phyloP scores from a whole-genome alignment of 2,797 vertebrate genomes.

The Bucorvus abyssinicus region DNA sequence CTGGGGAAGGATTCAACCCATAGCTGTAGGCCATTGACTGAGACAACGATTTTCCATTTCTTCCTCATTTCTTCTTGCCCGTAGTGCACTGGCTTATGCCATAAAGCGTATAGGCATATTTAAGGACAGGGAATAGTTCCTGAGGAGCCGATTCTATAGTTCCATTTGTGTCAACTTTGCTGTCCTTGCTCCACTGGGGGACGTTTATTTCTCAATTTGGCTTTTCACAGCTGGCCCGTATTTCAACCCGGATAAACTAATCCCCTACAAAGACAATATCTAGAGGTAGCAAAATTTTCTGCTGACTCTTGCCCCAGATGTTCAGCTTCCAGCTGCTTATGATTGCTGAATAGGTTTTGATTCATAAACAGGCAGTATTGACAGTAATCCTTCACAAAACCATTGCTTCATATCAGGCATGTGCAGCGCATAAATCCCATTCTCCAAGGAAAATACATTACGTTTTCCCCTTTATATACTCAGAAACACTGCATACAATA shows the following conservation, averaged over 20 bases:
- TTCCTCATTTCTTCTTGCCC: not conserved
- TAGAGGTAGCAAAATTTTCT: constrained; percentile 48
- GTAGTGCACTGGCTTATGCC: not conserved
- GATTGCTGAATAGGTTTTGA: constrained; percentile 27
- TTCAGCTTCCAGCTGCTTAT: constrained; percentile 43
- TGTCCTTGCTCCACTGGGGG: not conserved
- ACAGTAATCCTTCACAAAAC: constrained; percentile 48
- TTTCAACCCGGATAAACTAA: constrained; percentile 36
- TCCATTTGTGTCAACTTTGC: not conserved
- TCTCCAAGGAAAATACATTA: constrained; percentile 34
- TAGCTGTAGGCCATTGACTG: not conserved
- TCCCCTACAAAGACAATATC: constrained; percentile 12
- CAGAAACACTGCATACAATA: not conserved
- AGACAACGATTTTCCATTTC: not conserved
- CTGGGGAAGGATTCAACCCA: not conserved
- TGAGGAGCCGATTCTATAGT: not conserved
- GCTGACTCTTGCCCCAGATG: constrained; percentile 53
- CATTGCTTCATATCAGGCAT: constrained; percentile 34
- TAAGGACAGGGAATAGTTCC: not conserved
- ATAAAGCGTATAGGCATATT: not conserved
- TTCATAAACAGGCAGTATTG: constrained; percentile 40
- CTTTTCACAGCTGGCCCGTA: not conserved
- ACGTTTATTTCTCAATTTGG: constrained; percentile 31
- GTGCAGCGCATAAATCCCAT: constrained; percentile 47
- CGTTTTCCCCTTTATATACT: constrained; percentile 7